Conservation (phyloP, 2,888 invertebrate genomes). For the Parascotia fuliginaria region DNA sequence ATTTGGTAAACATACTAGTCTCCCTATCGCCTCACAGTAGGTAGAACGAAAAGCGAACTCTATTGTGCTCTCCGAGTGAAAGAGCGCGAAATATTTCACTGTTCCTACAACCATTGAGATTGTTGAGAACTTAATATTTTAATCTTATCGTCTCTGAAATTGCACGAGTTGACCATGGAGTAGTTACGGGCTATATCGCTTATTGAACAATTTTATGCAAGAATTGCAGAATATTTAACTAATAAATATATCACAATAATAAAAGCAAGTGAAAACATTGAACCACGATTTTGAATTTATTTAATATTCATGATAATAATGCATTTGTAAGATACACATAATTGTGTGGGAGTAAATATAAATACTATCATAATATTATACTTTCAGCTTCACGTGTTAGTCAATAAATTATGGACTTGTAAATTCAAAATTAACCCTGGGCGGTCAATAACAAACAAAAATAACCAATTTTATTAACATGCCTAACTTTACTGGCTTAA, state of each 20-base stretch:
- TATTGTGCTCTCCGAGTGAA: slow-evolving; percentile 59
- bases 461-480: slow-evolving; percentile 40
- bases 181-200: slow-evolving; percentile 31
- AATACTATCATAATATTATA: not conserved
- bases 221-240: not conserved
- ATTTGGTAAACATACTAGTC: not conserved
- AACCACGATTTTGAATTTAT: no score
- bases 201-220: slow-evolving; percentile 23
- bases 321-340: no score
- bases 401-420: slow-evolving; percentile 18
- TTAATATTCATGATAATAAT: no score
- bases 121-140: slow-evolving; percentile 66
- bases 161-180: slow-evolving; percentile 35
- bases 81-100: slow-evolving; percentile 64
- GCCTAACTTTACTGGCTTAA: slow-evolving; percentile 49
- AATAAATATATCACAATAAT: not conserved
- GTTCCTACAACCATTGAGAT: slow-evolving; percentile 50
- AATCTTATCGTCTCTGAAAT: slow-evolving; percentile 41
- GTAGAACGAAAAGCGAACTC: slow-evolving; percentile 46
- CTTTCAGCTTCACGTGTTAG: not conserved
- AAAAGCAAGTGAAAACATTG: no score
- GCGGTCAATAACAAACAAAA: slow-evolving; percentile 45
- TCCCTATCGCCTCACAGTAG: slow-evolving; percentile 36
- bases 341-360: no score
- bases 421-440: slow-evolving; percentile 35